A percentile compares a stretch with the other conserved stretches of the same genome.
These are phyloP conservation scores for Discoglossus pictus DNA, from an alignment of 2,797 vertebrate species.

Conservation along the genomic window DNA sequence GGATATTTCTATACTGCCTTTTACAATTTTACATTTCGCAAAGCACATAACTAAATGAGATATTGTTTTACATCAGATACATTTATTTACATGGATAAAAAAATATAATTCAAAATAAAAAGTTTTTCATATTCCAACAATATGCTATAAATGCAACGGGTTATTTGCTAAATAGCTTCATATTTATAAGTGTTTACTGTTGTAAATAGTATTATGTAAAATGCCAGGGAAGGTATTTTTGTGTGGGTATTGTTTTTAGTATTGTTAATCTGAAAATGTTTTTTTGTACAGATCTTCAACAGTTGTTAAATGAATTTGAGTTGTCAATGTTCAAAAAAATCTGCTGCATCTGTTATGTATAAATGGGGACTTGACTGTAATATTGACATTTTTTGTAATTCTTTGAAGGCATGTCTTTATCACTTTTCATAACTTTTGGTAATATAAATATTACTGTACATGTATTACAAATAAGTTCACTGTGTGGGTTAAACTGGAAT, in stretches of 20 bases:
- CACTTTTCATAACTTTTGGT: conserved; percentile 1
- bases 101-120: neutral
- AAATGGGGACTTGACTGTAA: no score
- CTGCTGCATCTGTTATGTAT: no score
- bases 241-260: no score
- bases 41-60: conserved; percentile 2
- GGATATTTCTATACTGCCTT: conserved; percentile 10
- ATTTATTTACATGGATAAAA: neutral
- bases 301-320: no score
- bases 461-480: conserved; percentile 20
- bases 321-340: no score
- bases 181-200: conserved; percentile 43
- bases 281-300: no score
- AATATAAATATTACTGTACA: conserved; percentile 13
- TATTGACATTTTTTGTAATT: no score
- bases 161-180: no score
- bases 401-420: neutral
- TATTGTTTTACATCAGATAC: conserved; percentile 11
- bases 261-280: no score
- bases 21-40: conserved; percentile 4
- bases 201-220: neutral
- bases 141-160: no score
- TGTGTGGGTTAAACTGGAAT: conserved; percentile 33
- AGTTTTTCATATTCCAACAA: no score
- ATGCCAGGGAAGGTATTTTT: neutral